A percentile compares a stretch with the other conserved stretches of the same genome.
phyloP scores from a whole-genome alignment of 2,888 invertebrate species.

The Atrina japonica region DNA sequence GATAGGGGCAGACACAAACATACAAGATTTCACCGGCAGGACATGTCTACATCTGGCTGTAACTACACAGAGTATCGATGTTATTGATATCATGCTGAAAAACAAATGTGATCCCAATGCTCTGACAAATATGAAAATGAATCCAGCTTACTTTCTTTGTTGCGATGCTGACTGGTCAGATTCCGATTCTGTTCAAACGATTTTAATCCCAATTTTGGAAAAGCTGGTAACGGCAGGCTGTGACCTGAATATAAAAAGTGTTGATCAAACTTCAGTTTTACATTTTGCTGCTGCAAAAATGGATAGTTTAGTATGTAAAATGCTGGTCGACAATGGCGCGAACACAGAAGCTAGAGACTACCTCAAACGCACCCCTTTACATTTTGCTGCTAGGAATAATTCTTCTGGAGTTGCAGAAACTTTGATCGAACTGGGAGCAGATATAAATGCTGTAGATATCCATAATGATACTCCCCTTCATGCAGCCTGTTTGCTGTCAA shows the following conservation, averaged over 20 bases:
- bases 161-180: slow-evolving; percentile 5
- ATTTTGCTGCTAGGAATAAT: slow-evolving; percentile 35
- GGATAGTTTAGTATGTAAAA: neutral
- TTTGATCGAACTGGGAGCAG: slow-evolving; percentile 22
- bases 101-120: slow-evolving; percentile 8
- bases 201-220: slow-evolving; percentile 26
- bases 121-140: slow-evolving; percentile 4
- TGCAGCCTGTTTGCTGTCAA: slow-evolving; percentile 32
- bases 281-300: slow-evolving; percentile 31
- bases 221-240: slow-evolving; percentile 11
- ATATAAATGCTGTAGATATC: slow-evolving; percentile 26
- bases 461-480: slow-evolving; percentile 24
- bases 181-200: neutral
- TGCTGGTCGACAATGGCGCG: slow-evolving; percentile 24
- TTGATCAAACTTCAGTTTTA: slow-evolving; percentile 29
- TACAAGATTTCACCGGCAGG: slow-evolving; percentile 18
- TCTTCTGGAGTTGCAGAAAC: slow-evolving; percentile 3
- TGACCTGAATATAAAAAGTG: slow-evolving; percentile 28
- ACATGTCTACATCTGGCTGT: slow-evolving; percentile 16
- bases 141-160: slow-evolving; percentile 23
- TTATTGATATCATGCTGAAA: slow-evolving; percentile 20
- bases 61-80: slow-evolving; percentile 7
- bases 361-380: slow-evolving; percentile 35
- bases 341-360: slow-evolving; percentile 21
- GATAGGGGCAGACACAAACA: slow-evolving; percentile 37